These are phyloP conservation scores for Microctenopoma stevenorrisi DNA, from an alignment of 2,797 vertebrate species.

Conservation along the genomic window DNA sequence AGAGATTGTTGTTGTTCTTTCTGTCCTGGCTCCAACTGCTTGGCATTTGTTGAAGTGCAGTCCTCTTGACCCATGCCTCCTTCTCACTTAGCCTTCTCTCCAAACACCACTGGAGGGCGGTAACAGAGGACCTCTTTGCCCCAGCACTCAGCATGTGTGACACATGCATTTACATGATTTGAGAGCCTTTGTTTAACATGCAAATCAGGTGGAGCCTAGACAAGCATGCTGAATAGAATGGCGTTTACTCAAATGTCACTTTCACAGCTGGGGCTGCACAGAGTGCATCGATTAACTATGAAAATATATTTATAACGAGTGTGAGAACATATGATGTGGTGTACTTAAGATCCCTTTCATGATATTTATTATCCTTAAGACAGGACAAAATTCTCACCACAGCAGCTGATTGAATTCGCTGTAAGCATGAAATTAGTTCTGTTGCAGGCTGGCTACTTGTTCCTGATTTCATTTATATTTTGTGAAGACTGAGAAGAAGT, in stretches of 20 bases:
- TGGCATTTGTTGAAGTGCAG: constrained; percentile 26
- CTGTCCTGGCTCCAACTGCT: constrained; percentile 11
- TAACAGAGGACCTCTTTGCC: constrained; percentile 22
- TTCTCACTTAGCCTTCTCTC: constrained; percentile 29
- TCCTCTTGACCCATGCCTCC: constrained; percentile 30
- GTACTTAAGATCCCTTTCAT: constrained; percentile 12
- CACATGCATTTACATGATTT: constrained; percentile 53
- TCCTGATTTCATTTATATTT: constrained; percentile 35
- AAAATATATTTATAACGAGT: constrained; percentile 15
- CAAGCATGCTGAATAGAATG: constrained; percentile 22
- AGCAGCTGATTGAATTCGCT: neutral
- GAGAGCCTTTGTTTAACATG: constrained; percentile 64
- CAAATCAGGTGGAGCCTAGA: constrained; percentile 47
- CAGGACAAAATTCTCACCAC: neutral
- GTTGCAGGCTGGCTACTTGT: constrained; percentile 17
- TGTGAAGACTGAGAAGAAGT: constrained; percentile 14
- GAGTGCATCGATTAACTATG: constrained; percentile 7
- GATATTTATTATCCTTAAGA: neutral
- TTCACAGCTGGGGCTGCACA: constrained; percentile 20
- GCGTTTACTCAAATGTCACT: constrained; percentile 7
- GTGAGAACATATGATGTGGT: constrained; percentile 2
- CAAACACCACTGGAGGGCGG: constrained; percentile 29
- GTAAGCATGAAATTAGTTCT: constrained; percentile 21
- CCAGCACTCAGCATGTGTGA: constrained; percentile 47
- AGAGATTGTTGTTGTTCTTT: constrained; percentile 27